Conservation (phyloP, 2,797 vertebrate species). For the Danionella dracula region DNA sequence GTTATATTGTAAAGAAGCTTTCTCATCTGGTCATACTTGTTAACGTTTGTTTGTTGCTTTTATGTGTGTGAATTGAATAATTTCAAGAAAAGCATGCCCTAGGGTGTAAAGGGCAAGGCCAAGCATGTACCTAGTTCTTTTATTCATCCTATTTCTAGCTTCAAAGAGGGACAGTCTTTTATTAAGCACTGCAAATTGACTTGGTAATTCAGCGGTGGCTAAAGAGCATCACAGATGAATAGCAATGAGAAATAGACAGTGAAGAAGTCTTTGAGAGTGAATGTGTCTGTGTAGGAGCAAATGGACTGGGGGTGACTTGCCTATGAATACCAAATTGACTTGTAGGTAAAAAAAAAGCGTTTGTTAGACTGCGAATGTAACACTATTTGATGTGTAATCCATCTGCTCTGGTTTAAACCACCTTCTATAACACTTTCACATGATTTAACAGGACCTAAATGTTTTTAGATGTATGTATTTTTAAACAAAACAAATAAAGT, state of each 20-base stretch:
- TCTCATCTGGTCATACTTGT: background rate
- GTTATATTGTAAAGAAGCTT: background rate
- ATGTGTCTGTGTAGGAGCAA: conserved; percentile 1
- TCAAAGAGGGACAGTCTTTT: conserved; percentile 29
- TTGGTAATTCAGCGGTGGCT: conserved; percentile 41
- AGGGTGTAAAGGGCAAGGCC: conserved; percentile 18
- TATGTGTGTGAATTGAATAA: background rate
- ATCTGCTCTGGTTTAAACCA: conserved; percentile 8
- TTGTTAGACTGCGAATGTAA: conserved; percentile 10
- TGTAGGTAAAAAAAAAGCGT: conserved; percentile 9
- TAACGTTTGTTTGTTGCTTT: conserved; percentile 13
- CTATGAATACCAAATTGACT: conserved; percentile 16
- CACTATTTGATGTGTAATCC: background rate
- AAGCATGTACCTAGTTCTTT: background rate
- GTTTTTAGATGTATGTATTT: no score
- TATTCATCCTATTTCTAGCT: conserved; percentile 5
- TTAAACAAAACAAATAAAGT: no score
- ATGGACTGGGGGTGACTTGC: background rate
- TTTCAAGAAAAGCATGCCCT: background rate
- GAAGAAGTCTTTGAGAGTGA: conserved; percentile 23
- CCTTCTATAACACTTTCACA: no score
- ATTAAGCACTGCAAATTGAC: conserved; percentile 42
- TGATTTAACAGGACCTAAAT: no score
- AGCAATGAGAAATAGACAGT: conserved; percentile 35
- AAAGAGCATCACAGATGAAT: conserved; percentile 32